Evolutionary conservation across 2,888 invertebrate species (phyloP).

Genomic region (Perizoma flavofasciatum): DNA sequence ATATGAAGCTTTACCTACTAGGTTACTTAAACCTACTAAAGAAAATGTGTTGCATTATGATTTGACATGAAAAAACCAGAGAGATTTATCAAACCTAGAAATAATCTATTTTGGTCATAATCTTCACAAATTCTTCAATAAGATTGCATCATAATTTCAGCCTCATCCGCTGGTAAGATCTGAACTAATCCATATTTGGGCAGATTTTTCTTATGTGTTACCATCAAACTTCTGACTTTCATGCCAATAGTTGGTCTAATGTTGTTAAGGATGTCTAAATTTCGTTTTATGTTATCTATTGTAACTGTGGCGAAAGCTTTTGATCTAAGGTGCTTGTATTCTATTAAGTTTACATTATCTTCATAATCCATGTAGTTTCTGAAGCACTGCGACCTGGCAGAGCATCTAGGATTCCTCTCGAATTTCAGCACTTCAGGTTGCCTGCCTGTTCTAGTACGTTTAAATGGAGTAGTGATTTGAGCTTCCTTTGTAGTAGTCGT

Average conservation of each 20-base stretch:
- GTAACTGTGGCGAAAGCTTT: neutral
- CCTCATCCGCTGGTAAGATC: slow-evolving; percentile 7
- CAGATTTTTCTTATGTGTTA: neutral
- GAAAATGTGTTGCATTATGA: too few relatives aligned
- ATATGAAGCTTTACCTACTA: too few relatives aligned
- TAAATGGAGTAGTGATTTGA: neutral
- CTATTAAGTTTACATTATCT: too few relatives aligned
- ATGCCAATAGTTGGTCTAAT: slow-evolving; percentile 13
- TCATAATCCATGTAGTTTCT: neutral
- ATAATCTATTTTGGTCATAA: too few relatives aligned
- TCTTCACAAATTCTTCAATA: too few relatives aligned
- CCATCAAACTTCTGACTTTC: neutral
- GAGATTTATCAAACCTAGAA: too few relatives aligned
- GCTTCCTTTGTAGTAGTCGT: neutral
- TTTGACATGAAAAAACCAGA: too few relatives aligned
- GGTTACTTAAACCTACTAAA: too few relatives aligned
- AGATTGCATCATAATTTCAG: slow-evolving; percentile 8
- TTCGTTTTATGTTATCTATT: neutral
- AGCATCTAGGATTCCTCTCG: neutral
- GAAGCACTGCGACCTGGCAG: neutral
- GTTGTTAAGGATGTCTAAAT: slow-evolving; percentile 1
- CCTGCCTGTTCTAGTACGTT: neutral
- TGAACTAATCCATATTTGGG: slow-evolving; percentile 19
- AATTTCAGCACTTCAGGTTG: slow-evolving; percentile 1
- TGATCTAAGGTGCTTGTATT: neutral